Evolutionary conservation across 2,113 vertebrate species (phyloP).

Genomic region (Prochilodus magdalenae): DNA sequence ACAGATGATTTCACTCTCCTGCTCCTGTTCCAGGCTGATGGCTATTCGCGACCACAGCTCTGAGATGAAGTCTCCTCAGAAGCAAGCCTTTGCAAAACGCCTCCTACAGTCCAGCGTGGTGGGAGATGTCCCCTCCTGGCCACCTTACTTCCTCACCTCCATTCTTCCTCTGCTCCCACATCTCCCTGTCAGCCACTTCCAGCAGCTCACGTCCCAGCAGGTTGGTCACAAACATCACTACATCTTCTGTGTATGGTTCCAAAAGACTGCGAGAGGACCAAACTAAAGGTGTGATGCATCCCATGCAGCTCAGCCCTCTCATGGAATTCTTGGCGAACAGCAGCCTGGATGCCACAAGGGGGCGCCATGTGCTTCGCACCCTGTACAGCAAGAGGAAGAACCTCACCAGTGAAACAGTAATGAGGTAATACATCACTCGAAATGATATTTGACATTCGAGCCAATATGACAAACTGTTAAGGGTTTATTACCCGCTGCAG

Average conservation of each 20-base stretch:
- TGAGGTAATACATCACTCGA: constrained; percentile 73
- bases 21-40: constrained; percentile 73
- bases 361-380: constrained; percentile 82
- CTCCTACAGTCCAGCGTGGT: constrained; percentile 83
- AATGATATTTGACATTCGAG: not conserved
- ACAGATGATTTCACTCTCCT: not conserved
- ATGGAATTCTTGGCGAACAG: constrained; percentile 82
- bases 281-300: constrained; percentile 17
- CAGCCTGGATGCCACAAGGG: constrained; percentile 83
- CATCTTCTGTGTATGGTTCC: not conserved
- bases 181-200: constrained; percentile 84
- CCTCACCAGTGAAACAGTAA: constrained; percentile 74
- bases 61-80: constrained; percentile 85
- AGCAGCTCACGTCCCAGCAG: constrained; percentile 86
- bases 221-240: constrained; percentile 62
- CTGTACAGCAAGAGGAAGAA: constrained; percentile 77
- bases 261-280: not conserved
- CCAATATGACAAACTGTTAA: not conserved
- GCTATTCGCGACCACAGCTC: constrained; percentile 85
- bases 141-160: constrained; percentile 81
- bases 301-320: constrained; percentile 74
- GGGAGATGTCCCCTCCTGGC: constrained; percentile 85
- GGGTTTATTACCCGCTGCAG: constrained; percentile 63
- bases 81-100: constrained; percentile 85
- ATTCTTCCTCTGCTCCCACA: constrained; percentile 83